Evolutionary conservation across 2,797 vertebrate genomes (phyloP), one percentile per base, ranked within the genome.

Genomic region (Decapterus maruadsi): DNA sequence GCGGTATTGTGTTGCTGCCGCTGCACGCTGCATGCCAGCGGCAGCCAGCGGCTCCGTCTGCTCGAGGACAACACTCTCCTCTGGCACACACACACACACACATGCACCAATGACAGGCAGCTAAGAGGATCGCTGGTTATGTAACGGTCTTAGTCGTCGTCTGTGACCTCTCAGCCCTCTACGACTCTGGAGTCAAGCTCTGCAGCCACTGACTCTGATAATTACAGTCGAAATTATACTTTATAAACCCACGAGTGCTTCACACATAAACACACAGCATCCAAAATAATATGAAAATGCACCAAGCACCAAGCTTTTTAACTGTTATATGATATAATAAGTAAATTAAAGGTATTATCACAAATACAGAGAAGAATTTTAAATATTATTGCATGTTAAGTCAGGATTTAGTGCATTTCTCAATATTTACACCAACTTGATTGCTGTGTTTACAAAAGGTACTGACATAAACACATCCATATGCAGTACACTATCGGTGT

Each of bases 91-190:
- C 26, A 26, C 26, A 26, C 26, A 26, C 26, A 83, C 8, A 4
- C 57, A n/a, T n/a, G n/a, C n/a, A 80, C 86, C 78, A 73, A 76
- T 86, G 84, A 77, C 53, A 67, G 70, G 72, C 78, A 31, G 73
- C 62, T 80, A 71, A 88, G 84, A 90, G 77, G 86, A 86, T 90
- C 55, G 13, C 53, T 26, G 65, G 55, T 92, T 92, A 90, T 43
- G 38, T 78, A 90, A 93, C 11, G 0, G 36, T 22, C 70, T 89
- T 66, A 86, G 72, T n/a, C 38, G 68, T 72, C 17, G 56, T 70
- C 71, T 84, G 78, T 48, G 54, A 86, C 87, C 72, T 43, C 71
- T 62, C 68, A 4, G 58, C 59, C 45, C 64, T 64, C 63, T 16
- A 8, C 69, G 22, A 54, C 67, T 70, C 56, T 67, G 64, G 68